phyloP scores from a whole-genome alignment of 1,140 invertebrate species.

The Marisa cornuarietis region DNA sequence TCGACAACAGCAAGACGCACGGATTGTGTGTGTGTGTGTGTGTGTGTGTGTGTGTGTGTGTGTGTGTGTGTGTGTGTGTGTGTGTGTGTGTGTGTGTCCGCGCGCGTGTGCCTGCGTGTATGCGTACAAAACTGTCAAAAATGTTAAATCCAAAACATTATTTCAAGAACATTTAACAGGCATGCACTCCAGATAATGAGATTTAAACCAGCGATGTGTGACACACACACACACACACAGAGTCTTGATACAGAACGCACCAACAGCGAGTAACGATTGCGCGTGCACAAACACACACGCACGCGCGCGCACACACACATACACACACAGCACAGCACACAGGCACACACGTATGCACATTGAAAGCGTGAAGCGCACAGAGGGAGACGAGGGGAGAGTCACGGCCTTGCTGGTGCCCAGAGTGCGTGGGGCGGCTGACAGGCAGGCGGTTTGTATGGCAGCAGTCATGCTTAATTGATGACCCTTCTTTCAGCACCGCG shows the following conservation, averaged over 20 bases:
- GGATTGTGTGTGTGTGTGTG: constrained; percentile 1
- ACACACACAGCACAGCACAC: not conserved
- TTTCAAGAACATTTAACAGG: too few relatives aligned
- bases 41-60: not conserved
- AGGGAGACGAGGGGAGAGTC: too few relatives aligned
- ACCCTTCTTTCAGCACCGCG: too few relatives aligned
- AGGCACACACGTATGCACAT: not conserved
- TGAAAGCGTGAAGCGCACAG: too few relatives aligned
- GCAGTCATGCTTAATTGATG: too few relatives aligned
- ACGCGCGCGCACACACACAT: not conserved
- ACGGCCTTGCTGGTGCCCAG: too few relatives aligned
- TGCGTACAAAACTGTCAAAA: not conserved
- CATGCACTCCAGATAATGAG: too few relatives aligned
- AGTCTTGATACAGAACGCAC: too few relatives aligned
- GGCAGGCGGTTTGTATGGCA: too few relatives aligned
- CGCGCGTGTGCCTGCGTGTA: not conserved
- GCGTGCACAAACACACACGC: not conserved
- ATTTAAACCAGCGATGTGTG: not conserved
- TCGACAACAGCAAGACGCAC: too few relatives aligned
- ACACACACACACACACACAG: not conserved
- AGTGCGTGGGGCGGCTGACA: too few relatives aligned
- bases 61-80: constrained; percentile 9
- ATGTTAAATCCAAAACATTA: too few relatives aligned
- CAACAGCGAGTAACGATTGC: not conserved
- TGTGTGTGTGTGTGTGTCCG: constrained; percentile 11